phyloP scores from a whole-genome alignment of 2,888 invertebrate genomes.

The Drosophila atripex region DNA sequence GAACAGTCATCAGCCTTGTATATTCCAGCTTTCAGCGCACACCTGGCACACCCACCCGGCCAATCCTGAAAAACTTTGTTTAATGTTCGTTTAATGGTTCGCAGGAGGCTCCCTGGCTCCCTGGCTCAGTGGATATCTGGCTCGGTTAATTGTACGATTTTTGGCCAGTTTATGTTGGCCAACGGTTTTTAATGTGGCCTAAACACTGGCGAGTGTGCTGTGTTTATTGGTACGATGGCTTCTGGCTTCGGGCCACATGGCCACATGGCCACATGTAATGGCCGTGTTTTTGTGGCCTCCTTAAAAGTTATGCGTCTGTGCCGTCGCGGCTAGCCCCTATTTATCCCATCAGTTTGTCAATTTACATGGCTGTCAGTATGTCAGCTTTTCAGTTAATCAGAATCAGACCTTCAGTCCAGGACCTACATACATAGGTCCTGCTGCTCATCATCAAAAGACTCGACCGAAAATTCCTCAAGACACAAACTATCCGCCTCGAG shows the following conservation, averaged over 20 bases:
- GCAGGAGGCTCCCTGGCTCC: constrained; percentile 31
- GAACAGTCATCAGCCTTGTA: constrained; percentile 35
- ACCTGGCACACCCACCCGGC: constrained; percentile 19
- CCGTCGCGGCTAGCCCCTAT: constrained; percentile 10
- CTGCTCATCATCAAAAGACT: neutral
- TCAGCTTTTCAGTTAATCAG: neutral
- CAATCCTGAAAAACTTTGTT: constrained; percentile 25
- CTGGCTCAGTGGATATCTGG: constrained; percentile 42
- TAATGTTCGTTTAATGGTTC: constrained; percentile 68
- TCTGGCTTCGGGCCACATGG: constrained; percentile 46
- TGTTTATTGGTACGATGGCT: constrained; percentile 74
- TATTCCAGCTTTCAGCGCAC: constrained; percentile 4
- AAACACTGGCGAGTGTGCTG: constrained; percentile 44
- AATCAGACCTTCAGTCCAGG: neutral
- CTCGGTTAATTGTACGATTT: constrained; percentile 73
- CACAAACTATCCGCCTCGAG: neutral
- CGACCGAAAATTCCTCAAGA: neutral
- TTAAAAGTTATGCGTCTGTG: constrained; percentile 68
- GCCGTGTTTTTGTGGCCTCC: constrained; percentile 64
- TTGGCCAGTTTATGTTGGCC: constrained; percentile 64
- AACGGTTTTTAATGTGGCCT: constrained; percentile 63
- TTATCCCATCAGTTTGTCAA: constrained; percentile 47
- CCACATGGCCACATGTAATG: constrained; percentile 74
- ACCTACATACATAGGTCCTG: no score
- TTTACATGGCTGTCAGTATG: constrained; percentile 47